Percentiles rank a stretch among this genome's conserved stretches.
These are phyloP conservation scores for Carduelis carduelis DNA, from an alignment of 2,797 vertebrate species.

Conservation along the genomic window DNA sequence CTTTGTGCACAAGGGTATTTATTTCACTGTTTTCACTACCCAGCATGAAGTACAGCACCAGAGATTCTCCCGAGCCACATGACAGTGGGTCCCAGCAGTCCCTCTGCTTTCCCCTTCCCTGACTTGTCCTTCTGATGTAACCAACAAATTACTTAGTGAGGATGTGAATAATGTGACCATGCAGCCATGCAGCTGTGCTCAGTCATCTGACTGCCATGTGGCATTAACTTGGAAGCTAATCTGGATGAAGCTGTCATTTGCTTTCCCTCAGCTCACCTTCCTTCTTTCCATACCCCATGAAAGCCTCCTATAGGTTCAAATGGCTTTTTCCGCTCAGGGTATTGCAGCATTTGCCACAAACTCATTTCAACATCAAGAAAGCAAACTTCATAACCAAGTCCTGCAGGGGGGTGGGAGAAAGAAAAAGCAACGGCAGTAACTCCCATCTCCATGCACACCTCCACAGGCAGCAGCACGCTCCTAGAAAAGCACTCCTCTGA, in stretches of 20 bases:
- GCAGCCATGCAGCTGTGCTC: not conserved
- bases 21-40: not conserved
- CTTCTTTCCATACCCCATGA: not conserved
- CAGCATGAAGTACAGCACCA: not conserved
- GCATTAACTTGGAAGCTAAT: not conserved
- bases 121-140: not conserved
- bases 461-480: not conserved
- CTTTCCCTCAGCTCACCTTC: not conserved
- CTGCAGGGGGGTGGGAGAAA: not conserved
- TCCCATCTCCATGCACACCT: not conserved
- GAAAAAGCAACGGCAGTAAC: not conserved
- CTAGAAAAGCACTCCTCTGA: not conserved
- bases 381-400: not conserved
- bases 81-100: not conserved
- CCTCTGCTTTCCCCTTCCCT: not conserved
- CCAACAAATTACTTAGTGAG: not conserved
- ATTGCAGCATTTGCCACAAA: not conserved
- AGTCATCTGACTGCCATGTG: not conserved
- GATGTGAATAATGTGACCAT: not conserved
- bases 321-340: not conserved
- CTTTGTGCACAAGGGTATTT: not conserved
- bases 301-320: not conserved
- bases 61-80: rapidly evolving
- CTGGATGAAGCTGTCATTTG: not conserved
- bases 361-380: not conserved